Percentiles rank a stretch among this genome's conserved stretches.
Conservation (phyloP, 2,797 vertebrate genomes). For the Hemitrygon akajei region DNA sequence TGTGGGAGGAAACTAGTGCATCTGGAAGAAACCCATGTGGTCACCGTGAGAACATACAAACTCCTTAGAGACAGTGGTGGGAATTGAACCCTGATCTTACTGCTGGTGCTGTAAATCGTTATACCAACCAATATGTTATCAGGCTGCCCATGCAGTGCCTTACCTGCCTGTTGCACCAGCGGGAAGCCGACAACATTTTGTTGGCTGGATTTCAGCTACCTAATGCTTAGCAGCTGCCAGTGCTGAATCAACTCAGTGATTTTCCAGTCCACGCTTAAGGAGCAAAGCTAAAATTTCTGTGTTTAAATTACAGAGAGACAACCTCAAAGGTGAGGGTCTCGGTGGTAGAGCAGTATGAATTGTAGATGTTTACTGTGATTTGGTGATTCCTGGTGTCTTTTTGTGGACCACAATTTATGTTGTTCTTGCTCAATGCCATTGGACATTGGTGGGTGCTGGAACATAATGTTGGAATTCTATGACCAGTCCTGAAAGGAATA, state of each 20-base stretch:
- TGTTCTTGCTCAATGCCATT: neutral
- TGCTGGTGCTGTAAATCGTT: too few relatives aligned
- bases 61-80: too few relatives aligned
- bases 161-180: neutral
- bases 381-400: neutral
- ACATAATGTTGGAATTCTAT: neutral
- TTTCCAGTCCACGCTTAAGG: neutral
- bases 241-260: neutral
- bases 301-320: neutral
- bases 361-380: neutral
- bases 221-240: neutral
- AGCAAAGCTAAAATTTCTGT: neutral
- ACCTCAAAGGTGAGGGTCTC: neutral
- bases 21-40: too few relatives aligned
- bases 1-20: too few relatives aligned
- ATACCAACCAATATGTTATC: too few relatives aligned
- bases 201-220: neutral
- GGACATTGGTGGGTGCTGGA: neutral
- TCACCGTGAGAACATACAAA: too few relatives aligned
- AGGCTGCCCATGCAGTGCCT: neutral
- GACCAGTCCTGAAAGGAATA: neutral
- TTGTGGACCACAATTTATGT: neutral
- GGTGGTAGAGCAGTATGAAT: neutral
- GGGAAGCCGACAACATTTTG: neutral
- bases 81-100: too few relatives aligned